These are phyloP conservation scores for Mylabris phalerata DNA, from an alignment of 1,140 invertebrate species.

Conservation along the genomic window DNA sequence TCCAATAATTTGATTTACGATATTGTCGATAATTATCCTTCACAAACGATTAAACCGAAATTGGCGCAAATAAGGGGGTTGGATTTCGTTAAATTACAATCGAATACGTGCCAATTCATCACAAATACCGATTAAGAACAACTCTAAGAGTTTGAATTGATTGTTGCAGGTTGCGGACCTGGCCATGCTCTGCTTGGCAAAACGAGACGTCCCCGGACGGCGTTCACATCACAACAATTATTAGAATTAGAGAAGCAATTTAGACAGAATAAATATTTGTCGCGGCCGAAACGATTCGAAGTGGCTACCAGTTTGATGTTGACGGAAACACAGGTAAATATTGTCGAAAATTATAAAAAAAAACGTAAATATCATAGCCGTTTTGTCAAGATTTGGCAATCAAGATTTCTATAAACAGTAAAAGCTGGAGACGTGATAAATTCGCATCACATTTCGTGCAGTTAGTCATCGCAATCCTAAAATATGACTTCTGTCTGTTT, in stretches of 20 bases:
- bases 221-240: slow-evolving; percentile 96
- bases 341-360: too few species aligned
- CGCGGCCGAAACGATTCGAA: slow-evolving; percentile 95
- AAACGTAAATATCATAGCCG: too few species aligned
- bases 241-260: slow-evolving; percentile 98
- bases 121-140: too few species aligned
- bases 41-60: too few species aligned
- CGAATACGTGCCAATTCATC: too few species aligned
- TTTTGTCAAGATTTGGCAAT: neutral
- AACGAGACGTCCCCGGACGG: slow-evolving; percentile 90
- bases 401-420: slow-evolving; percentile 10
- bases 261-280: slow-evolving; percentile 97
- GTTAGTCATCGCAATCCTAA: slow-evolving; percentile 35
- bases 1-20: too few species aligned
- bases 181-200: slow-evolving; percentile 82
- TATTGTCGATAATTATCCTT: too few species aligned
- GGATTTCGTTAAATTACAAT: too few species aligned
- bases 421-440: slow-evolving; percentile 27
- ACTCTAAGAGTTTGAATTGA: neutral
- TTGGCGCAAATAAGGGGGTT: too few species aligned
- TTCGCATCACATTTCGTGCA: slow-evolving; percentile 31
- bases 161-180: slow-evolving; percentile 39
- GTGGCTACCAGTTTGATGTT: slow-evolving; percentile 96
- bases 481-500: slow-evolving; percentile 36
- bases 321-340: slow-evolving; percentile 92